phyloP scores from a whole-genome alignment of 2,797 vertebrate genomes.

The Neoniphon sammara region DNA sequence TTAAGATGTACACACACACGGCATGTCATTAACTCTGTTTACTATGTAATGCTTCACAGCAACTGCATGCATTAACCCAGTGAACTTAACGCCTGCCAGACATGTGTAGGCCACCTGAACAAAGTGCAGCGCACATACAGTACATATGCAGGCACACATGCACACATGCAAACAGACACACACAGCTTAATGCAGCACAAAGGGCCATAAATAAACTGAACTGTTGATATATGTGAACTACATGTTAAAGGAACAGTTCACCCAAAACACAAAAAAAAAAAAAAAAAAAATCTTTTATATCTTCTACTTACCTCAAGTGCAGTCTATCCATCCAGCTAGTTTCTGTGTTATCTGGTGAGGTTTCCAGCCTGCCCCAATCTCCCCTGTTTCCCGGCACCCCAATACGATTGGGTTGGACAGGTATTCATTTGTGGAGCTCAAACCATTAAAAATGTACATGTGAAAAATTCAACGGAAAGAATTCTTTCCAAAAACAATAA shows the following conservation, averaged over 20 bases:
- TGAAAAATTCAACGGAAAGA: too few species aligned
- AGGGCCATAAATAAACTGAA: background rate
- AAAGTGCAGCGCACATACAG: constrained; percentile 8
- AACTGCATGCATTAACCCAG: constrained; percentile 54
- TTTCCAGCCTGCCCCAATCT: too few species aligned
- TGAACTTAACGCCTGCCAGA: constrained; percentile 36
- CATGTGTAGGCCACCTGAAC: constrained; percentile 55
- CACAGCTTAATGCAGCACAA: background rate
- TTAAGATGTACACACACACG: constrained; percentile 35
- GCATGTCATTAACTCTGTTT: constrained; percentile 50
- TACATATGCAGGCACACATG: constrained; percentile 6
- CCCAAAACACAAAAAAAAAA: too few species aligned
- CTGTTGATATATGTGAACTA: background rate
- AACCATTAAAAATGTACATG: too few species aligned
- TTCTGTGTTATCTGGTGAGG: too few species aligned
- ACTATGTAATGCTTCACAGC: constrained; percentile 51
- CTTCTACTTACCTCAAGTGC: too few species aligned
- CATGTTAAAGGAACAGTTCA: background rate
- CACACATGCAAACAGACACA: background rate
- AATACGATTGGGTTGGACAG: too few species aligned
- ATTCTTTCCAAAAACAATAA: too few species aligned
- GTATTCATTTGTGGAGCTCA: too few species aligned
- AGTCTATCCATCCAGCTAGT: too few species aligned
- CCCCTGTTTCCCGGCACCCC: too few species aligned
- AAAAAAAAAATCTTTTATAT: too few species aligned